A percentile compares a stretch with the other conserved stretches of the same genome.
Evolutionary conservation across 2,113 vertebrate genomes (phyloP).

Genomic region (Pomatostomus ruficeps): DNA sequence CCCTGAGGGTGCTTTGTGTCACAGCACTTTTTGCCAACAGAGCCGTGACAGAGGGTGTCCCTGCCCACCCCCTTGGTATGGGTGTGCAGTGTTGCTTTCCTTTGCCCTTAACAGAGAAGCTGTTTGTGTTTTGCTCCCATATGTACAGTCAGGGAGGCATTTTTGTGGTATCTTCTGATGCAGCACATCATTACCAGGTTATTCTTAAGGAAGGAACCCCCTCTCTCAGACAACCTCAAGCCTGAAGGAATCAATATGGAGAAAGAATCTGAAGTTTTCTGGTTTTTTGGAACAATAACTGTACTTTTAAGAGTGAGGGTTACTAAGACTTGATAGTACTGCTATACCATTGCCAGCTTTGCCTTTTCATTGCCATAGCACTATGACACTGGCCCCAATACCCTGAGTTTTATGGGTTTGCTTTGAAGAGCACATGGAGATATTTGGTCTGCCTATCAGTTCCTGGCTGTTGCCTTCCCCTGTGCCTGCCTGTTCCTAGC

Average conservation of each 20-base stretch:
- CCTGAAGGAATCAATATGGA: background rate
- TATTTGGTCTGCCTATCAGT: background rate
- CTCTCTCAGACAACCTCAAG: background rate
- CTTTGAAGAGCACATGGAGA: background rate
- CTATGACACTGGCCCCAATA: background rate
- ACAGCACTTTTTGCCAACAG: background rate
- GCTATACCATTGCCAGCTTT: background rate
- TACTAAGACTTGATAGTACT: fast-evolving
- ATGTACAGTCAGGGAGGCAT: background rate
- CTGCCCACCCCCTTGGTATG: background rate
- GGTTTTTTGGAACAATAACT: background rate
- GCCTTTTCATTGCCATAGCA: background rate
- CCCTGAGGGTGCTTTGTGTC: background rate
- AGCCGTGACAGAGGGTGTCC: background rate
- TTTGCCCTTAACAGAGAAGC: background rate
- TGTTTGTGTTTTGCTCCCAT: background rate
- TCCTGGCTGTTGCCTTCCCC: background rate
- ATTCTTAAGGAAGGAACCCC: background rate
- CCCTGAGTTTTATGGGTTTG: background rate
- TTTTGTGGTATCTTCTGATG: background rate
- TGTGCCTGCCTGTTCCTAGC: background rate
- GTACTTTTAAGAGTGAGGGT: background rate
- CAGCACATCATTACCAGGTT: background rate
- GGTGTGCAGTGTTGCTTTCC: background rate
- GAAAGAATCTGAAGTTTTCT: background rate